phyloP scores from a whole-genome alignment of 2,113 vertebrate genomes.

The Scomber japonicus region DNA sequence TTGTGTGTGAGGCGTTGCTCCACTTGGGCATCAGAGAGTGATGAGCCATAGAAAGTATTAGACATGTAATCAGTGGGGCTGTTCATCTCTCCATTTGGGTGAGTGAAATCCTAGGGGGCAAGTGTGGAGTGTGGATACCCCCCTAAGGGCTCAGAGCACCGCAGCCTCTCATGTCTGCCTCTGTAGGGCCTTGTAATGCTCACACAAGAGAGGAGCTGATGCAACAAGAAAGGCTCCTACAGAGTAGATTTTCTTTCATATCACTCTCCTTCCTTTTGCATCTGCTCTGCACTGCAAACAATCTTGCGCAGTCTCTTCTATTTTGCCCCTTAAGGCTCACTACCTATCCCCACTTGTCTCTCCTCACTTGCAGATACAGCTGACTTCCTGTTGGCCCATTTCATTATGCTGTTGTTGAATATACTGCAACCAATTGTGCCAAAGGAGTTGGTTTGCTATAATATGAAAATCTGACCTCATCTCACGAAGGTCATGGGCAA shows the following conservation, averaged over 20 bases:
- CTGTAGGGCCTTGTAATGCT: slow-evolving; percentile 48
- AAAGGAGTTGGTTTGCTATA: slow-evolving; percentile 82
- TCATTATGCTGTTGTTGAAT: slow-evolving; percentile 82
- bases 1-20: slow-evolving; percentile 2
- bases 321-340: slow-evolving; percentile 54
- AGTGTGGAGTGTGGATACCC: slow-evolving; percentile 52
- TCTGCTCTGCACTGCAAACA: slow-evolving; percentile 58
- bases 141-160: slow-evolving; percentile 31
- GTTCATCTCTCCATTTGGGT: slow-evolving; percentile 74
- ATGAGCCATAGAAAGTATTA: slow-evolving; percentile 74
- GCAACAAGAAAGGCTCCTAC: slow-evolving; percentile 59
- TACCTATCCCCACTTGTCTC: slow-evolving; percentile 43
- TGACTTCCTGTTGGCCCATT: slow-evolving; percentile 63
- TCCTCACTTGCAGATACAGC: slow-evolving; percentile 42
- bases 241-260: slow-evolving; percentile 66
- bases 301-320: slow-evolving; percentile 58
- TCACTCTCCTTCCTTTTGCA: slow-evolving; percentile 68
- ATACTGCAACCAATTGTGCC: slow-evolving; percentile 79
- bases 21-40: slow-evolving; percentile 65
- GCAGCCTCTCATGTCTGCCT: slow-evolving; percentile 51
- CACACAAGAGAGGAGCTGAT: slow-evolving; percentile 57
- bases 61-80: slow-evolving; percentile 75
- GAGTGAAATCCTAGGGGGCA: slow-evolving; percentile 71
- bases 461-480: slow-evolving; percentile 88
- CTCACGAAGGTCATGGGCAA: slow-evolving; percentile 80